Conservation (phyloP, 2,797 vertebrate species). For the Discoglossus pictus region DNA sequence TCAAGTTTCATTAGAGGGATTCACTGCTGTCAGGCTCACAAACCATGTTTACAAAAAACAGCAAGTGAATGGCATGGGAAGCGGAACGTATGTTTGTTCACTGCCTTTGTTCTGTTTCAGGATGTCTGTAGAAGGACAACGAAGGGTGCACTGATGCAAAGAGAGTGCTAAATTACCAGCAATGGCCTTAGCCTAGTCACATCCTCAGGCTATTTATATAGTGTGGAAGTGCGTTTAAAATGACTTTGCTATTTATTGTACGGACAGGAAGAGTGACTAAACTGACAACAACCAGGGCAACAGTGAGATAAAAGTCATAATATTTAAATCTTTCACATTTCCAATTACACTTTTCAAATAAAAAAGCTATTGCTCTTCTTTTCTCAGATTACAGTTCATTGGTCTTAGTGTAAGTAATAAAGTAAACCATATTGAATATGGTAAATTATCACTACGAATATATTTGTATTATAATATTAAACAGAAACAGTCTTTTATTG, state of each 20-base stretch:
- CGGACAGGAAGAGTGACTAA: conserved; percentile 46
- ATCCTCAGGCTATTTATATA: conserved; percentile 49
- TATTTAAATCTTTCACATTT: background rate
- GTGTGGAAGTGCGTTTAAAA: conserved; percentile 43
- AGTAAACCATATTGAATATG: too few relatives aligned
- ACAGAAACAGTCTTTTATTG: too few relatives aligned
- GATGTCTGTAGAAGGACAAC: conserved; percentile 43
- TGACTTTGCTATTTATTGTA: conserved; percentile 47
- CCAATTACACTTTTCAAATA: too few relatives aligned
- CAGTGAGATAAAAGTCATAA: background rate
- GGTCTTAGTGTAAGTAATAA: too few relatives aligned
- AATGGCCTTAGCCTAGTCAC: conserved; percentile 44
- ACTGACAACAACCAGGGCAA: conserved; percentile 31
- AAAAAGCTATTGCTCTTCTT: too few relatives aligned
- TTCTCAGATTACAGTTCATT: too few relatives aligned
- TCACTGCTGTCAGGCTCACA: conserved; percentile 9
- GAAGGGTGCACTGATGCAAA: conserved; percentile 35
- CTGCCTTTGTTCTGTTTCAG: conserved; percentile 47
- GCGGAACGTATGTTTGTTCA: conserved; percentile 35
- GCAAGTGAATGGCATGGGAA: conserved; percentile 49
- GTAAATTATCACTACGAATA: too few relatives aligned
- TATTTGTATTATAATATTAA: too few relatives aligned
- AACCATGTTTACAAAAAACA: conserved; percentile 24
- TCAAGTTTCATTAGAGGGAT: conserved; percentile 10
- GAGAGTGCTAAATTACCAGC: conserved; percentile 36